Evolutionary conservation across 2,113 vertebrate genomes (phyloP).

Genomic region (Lynx canadensis): DNA sequence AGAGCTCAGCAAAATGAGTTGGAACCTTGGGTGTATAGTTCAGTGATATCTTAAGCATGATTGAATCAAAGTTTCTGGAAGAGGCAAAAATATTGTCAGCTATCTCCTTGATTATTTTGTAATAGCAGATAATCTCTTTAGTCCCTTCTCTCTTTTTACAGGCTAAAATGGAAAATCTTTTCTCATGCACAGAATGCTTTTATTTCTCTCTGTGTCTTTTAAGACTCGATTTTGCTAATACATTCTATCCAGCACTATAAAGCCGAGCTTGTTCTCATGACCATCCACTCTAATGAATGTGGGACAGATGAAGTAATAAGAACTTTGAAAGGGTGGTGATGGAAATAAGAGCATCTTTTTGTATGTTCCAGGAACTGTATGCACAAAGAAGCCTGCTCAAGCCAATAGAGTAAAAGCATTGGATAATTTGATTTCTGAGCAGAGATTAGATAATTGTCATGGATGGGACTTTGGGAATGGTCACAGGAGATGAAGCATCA

Average conservation of each 20-base stretch:
- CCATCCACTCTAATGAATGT: background rate
- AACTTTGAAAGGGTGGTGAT: constrained; percentile 37
- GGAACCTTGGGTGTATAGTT: background rate
- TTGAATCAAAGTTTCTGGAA: background rate
- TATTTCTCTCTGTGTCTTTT: background rate
- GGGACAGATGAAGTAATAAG: constrained; percentile 47
- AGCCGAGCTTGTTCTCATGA: constrained; percentile 23
- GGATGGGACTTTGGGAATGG: constrained; percentile 9
- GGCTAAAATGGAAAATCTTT: constrained; percentile 46
- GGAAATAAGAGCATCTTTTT: constrained; percentile 52
- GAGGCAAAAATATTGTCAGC: background rate
- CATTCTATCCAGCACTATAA: constrained; percentile 31
- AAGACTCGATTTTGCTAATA: constrained; percentile 47
- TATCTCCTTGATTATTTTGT: constrained; percentile 16
- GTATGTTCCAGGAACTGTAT: background rate
- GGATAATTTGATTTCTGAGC: constrained; percentile 50
- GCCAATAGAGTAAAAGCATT: background rate
- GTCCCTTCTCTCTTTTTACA: background rate
- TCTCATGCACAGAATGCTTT: background rate
- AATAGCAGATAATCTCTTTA: constrained; percentile 1
- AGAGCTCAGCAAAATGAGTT: background rate
- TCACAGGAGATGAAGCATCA: background rate
- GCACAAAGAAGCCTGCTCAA: constrained; percentile 48
- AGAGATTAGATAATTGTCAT: constrained; percentile 40
- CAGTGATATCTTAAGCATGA: background rate